Percentiles rank a stretch among this genome's conserved stretches.
Evolutionary conservation across 2,888 invertebrate genomes (phyloP).

Genomic region (Drosophila birchii): DNA sequence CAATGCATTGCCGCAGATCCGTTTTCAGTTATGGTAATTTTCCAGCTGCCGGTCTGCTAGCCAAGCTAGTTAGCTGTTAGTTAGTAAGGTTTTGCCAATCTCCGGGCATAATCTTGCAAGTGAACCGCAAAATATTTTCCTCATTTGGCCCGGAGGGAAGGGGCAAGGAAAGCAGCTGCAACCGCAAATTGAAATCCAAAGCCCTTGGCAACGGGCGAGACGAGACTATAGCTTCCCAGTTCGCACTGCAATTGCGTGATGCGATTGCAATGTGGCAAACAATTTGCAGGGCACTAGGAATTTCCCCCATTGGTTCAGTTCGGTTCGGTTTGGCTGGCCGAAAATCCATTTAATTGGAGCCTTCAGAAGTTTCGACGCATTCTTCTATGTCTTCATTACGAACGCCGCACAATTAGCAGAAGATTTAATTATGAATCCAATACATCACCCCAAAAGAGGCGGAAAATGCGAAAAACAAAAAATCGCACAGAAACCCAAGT

Average conservation of each 20-base stretch:
- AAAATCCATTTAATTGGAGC: conserved; percentile 42
- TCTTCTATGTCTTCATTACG: conserved; percentile 62
- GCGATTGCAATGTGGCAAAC: conserved; percentile 33
- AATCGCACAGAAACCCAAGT: not conserved
- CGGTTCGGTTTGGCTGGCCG: conserved; percentile 1
- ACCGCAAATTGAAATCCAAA: conserved; percentile 50
- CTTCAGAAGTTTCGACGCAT: conserved; percentile 13
- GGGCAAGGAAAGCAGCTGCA: conserved; percentile 36
- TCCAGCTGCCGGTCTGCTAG: conserved; percentile 18
- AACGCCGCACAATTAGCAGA: conserved; percentile 62
- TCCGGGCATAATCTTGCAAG: conserved; percentile 67
- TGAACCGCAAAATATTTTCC: conserved; percentile 58
- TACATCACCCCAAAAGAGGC: conserved; percentile 34
- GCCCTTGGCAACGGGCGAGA: conserved; percentile 40
- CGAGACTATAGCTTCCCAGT: conserved; percentile 5
- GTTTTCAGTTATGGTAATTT: conserved; percentile 40
- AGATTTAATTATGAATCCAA: conserved; percentile 74
- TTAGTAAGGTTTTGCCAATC: conserved; percentile 34
- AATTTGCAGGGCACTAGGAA: conserved; percentile 15
- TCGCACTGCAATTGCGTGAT: conserved; percentile 32
- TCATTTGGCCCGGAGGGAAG: conserved; percentile 17
- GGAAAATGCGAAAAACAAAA: not conserved
- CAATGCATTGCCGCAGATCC: conserved; percentile 22
- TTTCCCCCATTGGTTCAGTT: not conserved
- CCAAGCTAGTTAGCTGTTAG: conserved; percentile 17